Percentiles rank a stretch among this genome's conserved stretches.
These are phyloP conservation scores for Lepas anatifera DNA, from an alignment of 2,888 invertebrate genomes.

Conservation along the genomic window DNA sequence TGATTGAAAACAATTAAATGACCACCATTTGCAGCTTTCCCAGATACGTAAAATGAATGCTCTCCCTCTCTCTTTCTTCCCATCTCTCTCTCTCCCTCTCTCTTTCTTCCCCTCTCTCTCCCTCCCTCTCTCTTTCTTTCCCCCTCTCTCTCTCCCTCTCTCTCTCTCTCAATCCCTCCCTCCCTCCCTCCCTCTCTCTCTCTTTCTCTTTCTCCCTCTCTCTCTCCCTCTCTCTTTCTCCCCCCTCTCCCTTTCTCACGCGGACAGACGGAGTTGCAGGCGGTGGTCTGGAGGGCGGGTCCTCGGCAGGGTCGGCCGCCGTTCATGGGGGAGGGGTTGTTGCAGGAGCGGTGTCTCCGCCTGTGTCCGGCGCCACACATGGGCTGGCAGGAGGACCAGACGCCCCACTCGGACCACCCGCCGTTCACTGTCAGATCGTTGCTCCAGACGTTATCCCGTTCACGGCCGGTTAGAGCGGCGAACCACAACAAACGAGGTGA, in stretches of 20 bases:
- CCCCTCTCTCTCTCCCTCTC: neutral
- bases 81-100: neutral
- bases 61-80: constrained; percentile 4
- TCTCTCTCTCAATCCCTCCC: neutral
- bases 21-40: too few species aligned
- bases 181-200: too few species aligned
- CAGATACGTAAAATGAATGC: neutral
- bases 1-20: too few species aligned
- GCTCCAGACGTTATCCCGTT: too few species aligned
- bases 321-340: constrained; percentile 80
- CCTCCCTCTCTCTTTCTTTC: neutral
- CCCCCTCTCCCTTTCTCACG: too few species aligned
- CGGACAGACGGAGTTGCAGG: constrained; percentile 64
- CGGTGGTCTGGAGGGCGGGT: constrained; percentile 64
- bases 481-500: too few species aligned
- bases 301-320: constrained; percentile 80
- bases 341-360: constrained; percentile 70
- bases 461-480: too few species aligned
- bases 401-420: constrained; percentile 46
- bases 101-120: neutral
- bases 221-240: too few species aligned
- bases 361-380: constrained; percentile 61
- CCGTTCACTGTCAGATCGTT: constrained; percentile 41
- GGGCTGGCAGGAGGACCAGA: constrained; percentile 46
- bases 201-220: too few species aligned